Base-by-base conservation (phyloP, 2,888 invertebrate species). In the Drosophila flavopinicola region DNA sequence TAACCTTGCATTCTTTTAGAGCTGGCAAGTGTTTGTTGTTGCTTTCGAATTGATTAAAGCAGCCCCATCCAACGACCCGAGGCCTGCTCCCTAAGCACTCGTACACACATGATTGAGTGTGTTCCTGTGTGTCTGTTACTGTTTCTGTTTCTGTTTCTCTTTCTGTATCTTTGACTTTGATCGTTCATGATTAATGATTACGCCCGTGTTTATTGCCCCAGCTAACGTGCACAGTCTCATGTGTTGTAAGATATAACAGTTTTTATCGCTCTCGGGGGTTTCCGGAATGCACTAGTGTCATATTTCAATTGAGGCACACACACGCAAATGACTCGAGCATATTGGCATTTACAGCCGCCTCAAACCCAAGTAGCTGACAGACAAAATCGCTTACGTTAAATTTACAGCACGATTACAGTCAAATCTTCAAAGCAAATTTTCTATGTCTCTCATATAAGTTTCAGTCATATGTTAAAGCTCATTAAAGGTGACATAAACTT, bases 151-250 rank as follows among this genome's bases (percentile, higher is more conserved):
- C 30, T 59, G 44, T 41, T 56, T 57, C 52, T 63, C 54, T 56
- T 39, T 66, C 45, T 66, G 82, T 80, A 79, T 86, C 86, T 84
- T 79, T 80, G 86, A 86, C 86, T 80, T 80, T 86, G 86, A 86
- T 77, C 87, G 71, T 57, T 67, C 52, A 74, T 80, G 80, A 86
- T 80, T 87, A 87, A 87, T 80, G 85, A 85, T 85, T 80, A 74
- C 85, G 64, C 47, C 60, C 30, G 78, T 85, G 78, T 85, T 87
- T 87, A 80, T 85, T 82, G 80, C 87, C 67, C 52, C 30, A 54
- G 79, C 61, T 56, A 59, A 63, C 45, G 48, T 30, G 15, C 56
- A 33, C 59, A 25, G 27, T 53, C 32, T 35, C 38, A 29, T 52
- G 30, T 53, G 38, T 42, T 42, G 49, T 51, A 49, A 70, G 38